phyloP scores from a whole-genome alignment of 2,888 invertebrate genomes.

The Alviniconcha strummeri region DNA sequence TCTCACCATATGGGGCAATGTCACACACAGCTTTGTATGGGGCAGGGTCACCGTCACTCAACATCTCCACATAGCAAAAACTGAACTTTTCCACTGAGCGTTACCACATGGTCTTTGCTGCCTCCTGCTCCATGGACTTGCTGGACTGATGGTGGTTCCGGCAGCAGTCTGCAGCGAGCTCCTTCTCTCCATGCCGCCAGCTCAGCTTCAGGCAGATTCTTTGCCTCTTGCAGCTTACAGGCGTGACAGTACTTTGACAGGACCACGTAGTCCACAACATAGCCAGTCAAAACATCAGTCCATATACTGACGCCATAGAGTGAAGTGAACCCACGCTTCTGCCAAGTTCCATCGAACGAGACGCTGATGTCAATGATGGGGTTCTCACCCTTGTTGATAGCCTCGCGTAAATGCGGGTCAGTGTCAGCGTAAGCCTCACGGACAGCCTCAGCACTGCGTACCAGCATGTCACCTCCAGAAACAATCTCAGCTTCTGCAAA shows the following conservation, averaged over 20 bases:
- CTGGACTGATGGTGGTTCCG: not conserved
- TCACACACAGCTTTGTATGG: too few species aligned
- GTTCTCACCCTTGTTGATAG: too few species aligned
- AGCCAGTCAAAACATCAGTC: too few species aligned
- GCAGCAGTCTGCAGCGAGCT: not conserved
- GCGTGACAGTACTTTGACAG: not conserved
- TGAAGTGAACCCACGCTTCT: too few species aligned
- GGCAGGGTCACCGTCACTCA: not conserved
- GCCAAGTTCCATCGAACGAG: too few species aligned
- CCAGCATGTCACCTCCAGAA: not conserved
- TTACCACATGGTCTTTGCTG: not conserved
- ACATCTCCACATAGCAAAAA: not conserved
- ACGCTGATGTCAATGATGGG: too few species aligned
- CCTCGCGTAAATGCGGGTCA: too few species aligned
- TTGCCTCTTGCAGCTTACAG: not conserved
- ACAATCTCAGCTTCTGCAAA: not conserved
- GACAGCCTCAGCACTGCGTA: not conserved
- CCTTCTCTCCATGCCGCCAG: not conserved
- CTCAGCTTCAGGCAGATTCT: not conserved
- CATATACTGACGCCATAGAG: too few species aligned
- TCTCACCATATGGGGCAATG: too few species aligned
- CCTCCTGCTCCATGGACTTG: constrained; percentile 3
- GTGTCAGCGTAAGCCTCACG: too few species aligned
- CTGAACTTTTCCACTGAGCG: not conserved
- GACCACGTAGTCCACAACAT: too few species aligned